Conservation (phyloP, 2,888 invertebrate species). For the Scaptomyza reducta region DNA sequence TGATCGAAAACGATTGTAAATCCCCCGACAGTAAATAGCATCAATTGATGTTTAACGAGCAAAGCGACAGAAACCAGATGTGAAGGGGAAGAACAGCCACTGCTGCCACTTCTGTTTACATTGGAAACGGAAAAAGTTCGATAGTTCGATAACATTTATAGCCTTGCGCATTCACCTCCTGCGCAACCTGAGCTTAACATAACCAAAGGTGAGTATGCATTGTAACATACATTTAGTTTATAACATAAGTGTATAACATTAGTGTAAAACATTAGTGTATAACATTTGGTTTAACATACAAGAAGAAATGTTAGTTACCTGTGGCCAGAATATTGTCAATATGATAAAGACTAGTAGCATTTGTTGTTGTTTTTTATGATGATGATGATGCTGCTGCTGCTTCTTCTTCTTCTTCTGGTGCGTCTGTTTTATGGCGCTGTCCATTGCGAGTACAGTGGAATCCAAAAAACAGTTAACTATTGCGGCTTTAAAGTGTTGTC, state of each 20-base stretch:
- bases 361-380: constrained; percentile 31
- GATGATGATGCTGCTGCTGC: constrained; percentile 1
- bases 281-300: too few species aligned
- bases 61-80: neutral
- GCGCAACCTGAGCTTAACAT: too few species aligned
- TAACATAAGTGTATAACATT: too few species aligned
- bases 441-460: constrained; percentile 49
- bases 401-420: constrained; percentile 5
- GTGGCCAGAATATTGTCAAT: constrained; percentile 57
- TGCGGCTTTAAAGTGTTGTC: constrained; percentile 19
- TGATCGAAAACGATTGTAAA: constrained; percentile 22
- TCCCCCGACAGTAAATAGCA: constrained; percentile 21
- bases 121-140: neutral
- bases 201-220: too few species aligned
- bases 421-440: constrained; percentile 47
- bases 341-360: constrained; percentile 43
- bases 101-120: constrained; percentile 33
- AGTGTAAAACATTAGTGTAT: too few species aligned
- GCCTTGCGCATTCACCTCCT: too few species aligned
- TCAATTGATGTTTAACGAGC: constrained; percentile 17
- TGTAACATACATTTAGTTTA: too few species aligned
- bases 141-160: too few species aligned
- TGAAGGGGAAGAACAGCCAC: neutral
- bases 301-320: constrained; percentile 39
- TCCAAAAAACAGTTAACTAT: constrained; percentile 19